These are phyloP conservation scores for Drosophila varians DNA, from an alignment of 1,140 invertebrate species.

Conservation along the genomic window DNA sequence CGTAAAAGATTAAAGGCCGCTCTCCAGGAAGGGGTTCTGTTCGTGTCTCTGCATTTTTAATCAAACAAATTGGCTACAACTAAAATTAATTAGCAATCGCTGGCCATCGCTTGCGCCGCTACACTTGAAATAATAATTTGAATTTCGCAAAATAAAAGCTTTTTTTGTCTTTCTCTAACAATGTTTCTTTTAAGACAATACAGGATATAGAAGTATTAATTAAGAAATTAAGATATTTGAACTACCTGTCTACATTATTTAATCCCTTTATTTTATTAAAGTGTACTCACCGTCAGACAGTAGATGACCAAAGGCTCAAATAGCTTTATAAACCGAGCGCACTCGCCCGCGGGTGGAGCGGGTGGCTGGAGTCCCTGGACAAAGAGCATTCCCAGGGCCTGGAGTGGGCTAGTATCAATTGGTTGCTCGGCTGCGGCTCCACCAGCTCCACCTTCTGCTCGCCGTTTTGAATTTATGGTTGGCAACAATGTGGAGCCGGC, in stretches of 20 bases:
- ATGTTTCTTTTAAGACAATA: no score
- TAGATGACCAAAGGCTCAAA: constrained; percentile 96
- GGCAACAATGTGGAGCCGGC: constrained; percentile 46
- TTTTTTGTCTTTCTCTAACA: no score
- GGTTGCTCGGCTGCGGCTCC: constrained; percentile 27
- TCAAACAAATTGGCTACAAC: constrained; percentile 75
- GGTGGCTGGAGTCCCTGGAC: constrained; percentile 61
- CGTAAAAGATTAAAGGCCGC: constrained; percentile 23
- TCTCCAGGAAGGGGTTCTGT: constrained; percentile 10
- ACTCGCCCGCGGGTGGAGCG: constrained; percentile 57
- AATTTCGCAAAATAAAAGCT: no score
- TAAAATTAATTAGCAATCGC: constrained; percentile 74
- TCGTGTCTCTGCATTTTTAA: constrained; percentile 79
- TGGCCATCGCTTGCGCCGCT: constrained; percentile 1
- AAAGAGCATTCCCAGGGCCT: constrained; percentile 65
- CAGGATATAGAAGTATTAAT: no score
- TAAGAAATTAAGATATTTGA: no score
- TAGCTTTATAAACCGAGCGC: constrained; percentile 87
- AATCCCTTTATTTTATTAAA: neutral
- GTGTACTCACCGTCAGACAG: constrained; percentile 86
- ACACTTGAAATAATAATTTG: neutral
- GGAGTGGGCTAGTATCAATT: constrained; percentile 48
- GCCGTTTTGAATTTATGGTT: constrained; percentile 52
- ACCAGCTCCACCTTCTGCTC: constrained; percentile 1
- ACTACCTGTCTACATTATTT: no score